These are phyloP conservation scores for Phasianus colchicus DNA, from an alignment of 2,113 vertebrate genomes.

Conservation along the genomic window DNA sequence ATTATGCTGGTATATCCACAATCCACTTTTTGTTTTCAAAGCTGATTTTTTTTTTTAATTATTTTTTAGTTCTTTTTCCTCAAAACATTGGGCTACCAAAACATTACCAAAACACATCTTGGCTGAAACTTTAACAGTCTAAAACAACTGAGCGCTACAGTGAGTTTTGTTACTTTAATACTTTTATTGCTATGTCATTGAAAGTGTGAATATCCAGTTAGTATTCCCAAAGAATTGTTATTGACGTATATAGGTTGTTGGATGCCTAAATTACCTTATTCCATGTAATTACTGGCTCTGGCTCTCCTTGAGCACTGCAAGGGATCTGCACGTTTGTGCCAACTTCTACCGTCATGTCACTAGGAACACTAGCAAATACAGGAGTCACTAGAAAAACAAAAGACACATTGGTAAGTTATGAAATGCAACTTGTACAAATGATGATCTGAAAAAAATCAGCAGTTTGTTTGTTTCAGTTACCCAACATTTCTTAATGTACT, in stretches of 20 bases:
- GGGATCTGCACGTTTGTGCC: slow-evolving; percentile 93
- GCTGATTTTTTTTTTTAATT: background rate
- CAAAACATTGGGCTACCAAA: background rate
- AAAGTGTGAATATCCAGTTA: background rate
- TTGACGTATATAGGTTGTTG: background rate
- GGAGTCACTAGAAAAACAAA: slow-evolving; percentile 87
- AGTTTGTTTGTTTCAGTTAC: background rate
- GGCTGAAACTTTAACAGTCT: background rate
- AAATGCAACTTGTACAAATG: background rate
- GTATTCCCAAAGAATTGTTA: background rate
- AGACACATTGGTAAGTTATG: background rate
- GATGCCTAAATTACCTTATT: slow-evolving; percentile 87
- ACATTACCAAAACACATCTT: background rate
- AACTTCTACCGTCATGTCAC: slow-evolving; percentile 93
- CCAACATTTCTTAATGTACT: background rate
- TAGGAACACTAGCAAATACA: slow-evolving; percentile 93
- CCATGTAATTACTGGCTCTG: slow-evolving; percentile 93
- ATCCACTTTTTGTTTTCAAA: background rate
- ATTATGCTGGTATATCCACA: background rate
- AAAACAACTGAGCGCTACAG: background rate
- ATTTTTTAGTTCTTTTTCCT: background rate
- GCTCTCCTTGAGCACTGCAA: slow-evolving; percentile 95
- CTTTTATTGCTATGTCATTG: background rate
- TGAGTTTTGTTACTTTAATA: background rate
- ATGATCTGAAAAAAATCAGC: rapidly evolving